phyloP scores from a whole-genome alignment of 2,113 vertebrate species.

The Odontesthes bonariensis region DNA sequence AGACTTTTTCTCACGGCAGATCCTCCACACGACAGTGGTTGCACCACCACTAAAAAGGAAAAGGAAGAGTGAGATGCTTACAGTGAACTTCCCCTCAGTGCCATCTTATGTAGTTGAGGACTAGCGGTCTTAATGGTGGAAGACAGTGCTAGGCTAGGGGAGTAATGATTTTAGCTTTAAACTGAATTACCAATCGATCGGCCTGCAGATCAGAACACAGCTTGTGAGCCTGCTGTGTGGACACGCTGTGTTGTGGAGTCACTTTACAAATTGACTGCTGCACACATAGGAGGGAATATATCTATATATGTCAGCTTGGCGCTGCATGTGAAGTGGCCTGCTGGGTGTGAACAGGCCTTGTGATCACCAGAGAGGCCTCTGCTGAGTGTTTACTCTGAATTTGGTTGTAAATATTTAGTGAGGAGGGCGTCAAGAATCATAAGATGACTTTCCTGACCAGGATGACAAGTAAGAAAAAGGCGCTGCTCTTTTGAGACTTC shows the following conservation, averaged over 20 bases:
- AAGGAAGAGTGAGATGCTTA: slow-evolving; percentile 52
- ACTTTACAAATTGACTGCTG: slow-evolving; percentile 79
- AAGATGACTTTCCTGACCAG: slow-evolving; percentile 46
- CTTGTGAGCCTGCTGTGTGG: slow-evolving; percentile 69
- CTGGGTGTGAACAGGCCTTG: slow-evolving; percentile 69
- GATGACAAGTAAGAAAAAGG: slow-evolving; percentile 22
- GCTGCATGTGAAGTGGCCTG: slow-evolving; percentile 55
- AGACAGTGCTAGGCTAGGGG: slow-evolving; percentile 72
- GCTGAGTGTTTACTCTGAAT: slow-evolving; percentile 69
- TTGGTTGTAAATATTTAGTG: slow-evolving; percentile 73
- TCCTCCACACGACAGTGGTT: slow-evolving; percentile 5
- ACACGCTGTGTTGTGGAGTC: slow-evolving; percentile 70
- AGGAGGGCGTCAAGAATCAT: slow-evolving; percentile 59
- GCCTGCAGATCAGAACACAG: slow-evolving; percentile 78
- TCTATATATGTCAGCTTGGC: slow-evolving; percentile 64
- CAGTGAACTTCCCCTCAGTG: slow-evolving; percentile 57
- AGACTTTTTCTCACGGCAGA: slow-evolving; percentile 55
- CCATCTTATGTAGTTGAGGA: slow-evolving; percentile 67
- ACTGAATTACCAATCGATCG: slow-evolving; percentile 83
- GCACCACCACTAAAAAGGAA: slow-evolving; percentile 29
- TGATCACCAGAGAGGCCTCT: slow-evolving; percentile 70
- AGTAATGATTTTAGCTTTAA: slow-evolving; percentile 86
- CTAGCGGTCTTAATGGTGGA: slow-evolving; percentile 64
- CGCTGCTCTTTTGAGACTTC: slow-evolving; percentile 13
- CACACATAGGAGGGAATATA: slow-evolving; percentile 70